Base-by-base conservation (phyloP, 2,888 invertebrate species). In the Salticus scenicus region DNA sequence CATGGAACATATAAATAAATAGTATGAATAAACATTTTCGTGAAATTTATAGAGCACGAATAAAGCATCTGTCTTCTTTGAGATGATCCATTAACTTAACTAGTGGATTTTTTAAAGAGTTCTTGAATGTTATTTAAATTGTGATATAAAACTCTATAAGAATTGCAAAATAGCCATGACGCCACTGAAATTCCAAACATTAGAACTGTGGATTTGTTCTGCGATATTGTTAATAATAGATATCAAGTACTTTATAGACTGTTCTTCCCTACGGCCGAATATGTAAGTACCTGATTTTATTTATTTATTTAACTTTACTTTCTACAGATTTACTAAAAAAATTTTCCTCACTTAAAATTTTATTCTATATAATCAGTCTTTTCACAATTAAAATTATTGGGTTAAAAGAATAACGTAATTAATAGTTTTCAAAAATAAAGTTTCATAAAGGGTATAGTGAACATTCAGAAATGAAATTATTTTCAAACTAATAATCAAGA, bases 221-320 rank as follows among this genome's bases (percentile, higher is more conserved):
- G 31, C 41, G 8, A 27, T 73, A 30, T 24, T 77, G 24, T 72
- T 77, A 31, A 30, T 64, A 41, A 30, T 67, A 77, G 67, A 66
- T 57, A 28, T 37, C 20, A 70, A n/a, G 20, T 42, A 37, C 20
- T 30, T 33, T n/a, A 37, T 24, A 57, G 57, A 73, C 20, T 67
- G 83, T n/a, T 83, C 77, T 20, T 72, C 47, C 41, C 51, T 83
- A 7, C 51, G 77, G 47, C 77, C 83, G 41, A 72, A 83, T 42
- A 83, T 83, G 83, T 83, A 71, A 83, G 83, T 83, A 83, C 24
- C 4, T 0, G n/a, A n/a, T n/a, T n/a, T n/a, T n/a, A n/a, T n/a
- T n/a, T n/a, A n/a, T n/a, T n/a, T n/a, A n/a, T n/a, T n/a, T n/a
- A n/a, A n/a, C n/a, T n/a, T n/a, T n/a, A n/a, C n/a, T n/a, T n/a